Percentiles rank a stretch among this genome's conserved stretches.
Evolutionary conservation across 1,140 invertebrate genomes (phyloP).

Genomic region (Colletes latitarsis): DNA sequence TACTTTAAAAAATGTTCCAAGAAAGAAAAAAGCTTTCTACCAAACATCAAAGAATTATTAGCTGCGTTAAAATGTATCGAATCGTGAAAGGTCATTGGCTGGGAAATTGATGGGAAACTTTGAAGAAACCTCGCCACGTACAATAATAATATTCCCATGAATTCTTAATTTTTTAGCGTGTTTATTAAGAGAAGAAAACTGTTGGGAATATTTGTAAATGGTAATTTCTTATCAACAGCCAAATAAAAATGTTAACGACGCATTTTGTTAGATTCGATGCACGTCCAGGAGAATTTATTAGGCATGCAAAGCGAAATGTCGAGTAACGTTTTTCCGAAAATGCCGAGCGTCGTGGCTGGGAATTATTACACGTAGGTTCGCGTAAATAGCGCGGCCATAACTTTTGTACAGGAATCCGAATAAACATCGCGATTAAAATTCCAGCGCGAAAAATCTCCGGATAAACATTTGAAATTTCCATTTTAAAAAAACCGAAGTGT

Average conservation of each 20-base stretch:
- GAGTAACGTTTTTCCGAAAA: neutral
- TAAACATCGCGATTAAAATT: slow-evolving; percentile 7
- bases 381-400: neutral
- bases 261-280: no score
- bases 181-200: no score
- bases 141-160: no score
- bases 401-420: neutral
- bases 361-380: neutral
- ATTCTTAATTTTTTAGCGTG: no score
- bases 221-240: no score
- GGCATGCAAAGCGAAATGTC: neutral
- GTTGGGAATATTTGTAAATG: no score
- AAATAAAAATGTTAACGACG: no score
- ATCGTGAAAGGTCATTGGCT: no score
- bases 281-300: neutral
- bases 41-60: no score
- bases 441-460: neutral
- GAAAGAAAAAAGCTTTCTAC: no score
- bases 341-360: neutral
- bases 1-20: no score
- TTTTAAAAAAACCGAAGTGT: neutral
- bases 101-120: neutral
- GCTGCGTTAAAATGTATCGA: neutral
- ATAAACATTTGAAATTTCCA: neutral
- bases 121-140: no score